These are phyloP conservation scores for Bubo blakistoni DNA, from an alignment of 2,113 vertebrate species.

Conservation along the genomic window DNA sequence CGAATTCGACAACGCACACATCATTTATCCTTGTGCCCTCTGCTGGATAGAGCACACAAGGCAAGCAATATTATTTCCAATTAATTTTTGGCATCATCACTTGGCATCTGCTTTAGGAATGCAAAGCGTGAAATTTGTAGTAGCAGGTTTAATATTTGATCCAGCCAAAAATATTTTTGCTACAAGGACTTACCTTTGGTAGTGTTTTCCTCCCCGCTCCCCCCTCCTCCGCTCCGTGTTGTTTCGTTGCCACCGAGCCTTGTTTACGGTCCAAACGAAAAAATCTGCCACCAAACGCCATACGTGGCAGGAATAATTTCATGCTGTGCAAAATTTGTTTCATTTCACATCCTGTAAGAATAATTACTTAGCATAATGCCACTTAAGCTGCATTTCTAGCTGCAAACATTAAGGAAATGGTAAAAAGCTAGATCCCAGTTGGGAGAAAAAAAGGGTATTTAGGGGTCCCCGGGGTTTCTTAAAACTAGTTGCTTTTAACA, in stretches of 20 bases:
- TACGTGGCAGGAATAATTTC: constrained; percentile 78
- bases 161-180: constrained; percentile 75
- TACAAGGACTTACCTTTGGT: constrained; percentile 80
- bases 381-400: constrained; percentile 78
- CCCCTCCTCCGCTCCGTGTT: not conserved
- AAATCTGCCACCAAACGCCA: constrained; percentile 71
- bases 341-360: constrained; percentile 79
- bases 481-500: not conserved
- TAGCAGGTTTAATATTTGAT: constrained; percentile 83
- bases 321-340: constrained; percentile 77
- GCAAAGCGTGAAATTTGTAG: constrained; percentile 80
- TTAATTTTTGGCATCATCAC: constrained; percentile 78
- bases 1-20: not conserved
- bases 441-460: constrained; percentile 45
- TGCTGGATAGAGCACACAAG: constrained; percentile 72
- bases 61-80: constrained; percentile 64
- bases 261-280: constrained; percentile 67
- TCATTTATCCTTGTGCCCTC: constrained; percentile 74
- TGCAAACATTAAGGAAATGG: constrained; percentile 68
- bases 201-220: constrained; percentile 29
- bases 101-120: constrained; percentile 73
- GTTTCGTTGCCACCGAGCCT: constrained; percentile 50
- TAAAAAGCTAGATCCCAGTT: constrained; percentile 53
- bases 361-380: constrained; percentile 82
- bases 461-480: not conserved